These are phyloP conservation scores for Onychomys leucogaster DNA, from an alignment of 2,797 vertebrate genomes.

Conservation along the genomic window DNA sequence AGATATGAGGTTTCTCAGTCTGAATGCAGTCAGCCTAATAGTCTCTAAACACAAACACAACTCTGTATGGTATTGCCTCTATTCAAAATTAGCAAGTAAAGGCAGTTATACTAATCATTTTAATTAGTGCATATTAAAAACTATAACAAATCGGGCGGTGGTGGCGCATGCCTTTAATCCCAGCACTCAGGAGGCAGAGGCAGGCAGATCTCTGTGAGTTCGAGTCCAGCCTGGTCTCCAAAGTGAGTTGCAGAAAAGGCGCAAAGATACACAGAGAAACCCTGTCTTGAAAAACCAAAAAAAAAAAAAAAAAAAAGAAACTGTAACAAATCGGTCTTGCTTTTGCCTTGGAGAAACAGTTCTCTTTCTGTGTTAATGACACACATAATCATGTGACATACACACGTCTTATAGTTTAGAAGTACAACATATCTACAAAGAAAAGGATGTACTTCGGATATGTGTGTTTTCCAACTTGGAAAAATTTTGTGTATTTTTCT, in stretches of 20 bases:
- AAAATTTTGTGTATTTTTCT: neutral
- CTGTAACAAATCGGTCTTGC: neutral
- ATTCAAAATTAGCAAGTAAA: conserved; percentile 50
- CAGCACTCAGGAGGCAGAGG: too few relatives aligned
- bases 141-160: neutral
- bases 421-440: neutral
- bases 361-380: neutral
- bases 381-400: neutral
- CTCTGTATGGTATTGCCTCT: neutral
- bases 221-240: too few relatives aligned
- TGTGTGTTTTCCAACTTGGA: neutral
- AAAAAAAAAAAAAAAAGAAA: too few relatives aligned
- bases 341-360: conserved; percentile 11
- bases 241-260: too few relatives aligned
- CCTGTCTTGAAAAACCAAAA: too few relatives aligned
- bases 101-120: neutral
- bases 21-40: neutral
- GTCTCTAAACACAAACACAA: neutral
- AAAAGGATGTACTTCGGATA: neutral
- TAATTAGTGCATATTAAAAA: neutral
- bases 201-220: too few relatives aligned
- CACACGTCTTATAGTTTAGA: neutral
- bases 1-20: neutral
- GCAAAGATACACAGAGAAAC: too few relatives aligned
- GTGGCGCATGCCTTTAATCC: too few relatives aligned